Evolutionary conservation across 2,113 vertebrate genomes (phyloP), one percentile per base, ranked within the genome.

Genomic region (Dryoscopus gambensis): DNA sequence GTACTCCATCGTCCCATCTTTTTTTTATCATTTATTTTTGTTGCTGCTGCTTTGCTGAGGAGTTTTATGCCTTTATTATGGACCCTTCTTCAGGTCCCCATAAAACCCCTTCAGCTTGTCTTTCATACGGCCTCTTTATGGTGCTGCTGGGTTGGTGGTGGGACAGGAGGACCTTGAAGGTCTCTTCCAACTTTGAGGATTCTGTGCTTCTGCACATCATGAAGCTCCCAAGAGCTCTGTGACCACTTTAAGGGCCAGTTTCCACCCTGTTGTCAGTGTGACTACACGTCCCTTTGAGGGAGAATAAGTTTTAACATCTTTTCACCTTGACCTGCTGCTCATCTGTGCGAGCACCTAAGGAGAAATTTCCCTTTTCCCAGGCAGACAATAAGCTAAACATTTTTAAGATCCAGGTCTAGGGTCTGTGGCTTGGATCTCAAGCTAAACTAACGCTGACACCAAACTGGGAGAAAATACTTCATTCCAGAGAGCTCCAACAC

Each of bases 1-100:
- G 27, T 28, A 16, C 19, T 44, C 7, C 19, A 37, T n/a, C 3
- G 1, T 59, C 22, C 22, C 3, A 4, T 10, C 1, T 22, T 47
- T 39, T 37, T 39, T 30, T 31, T 14, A 17, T 24, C 16, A 18
- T 42, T 50, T 35, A 0, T 37, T 27, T 6, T 33, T 30, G 7
- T 31, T 74, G 17, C 13, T 44, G 22, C 16, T 70, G 23, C 17
- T 65, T 60, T 27, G 10, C 31, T 84, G 44, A 10, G 5, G 23
- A 53, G 20, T 30, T 89, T 73, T 30, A 37, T 65, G 22, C 33
- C 42, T 63, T 76, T 57, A n/a, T 28, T 28, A 57, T 13, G n/a
- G 37, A 52, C 6, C 11, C 11, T 76, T 62, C 12, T 57, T 83
- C 71, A 88, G 55, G 6, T 39, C 6, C 6, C 9, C 40, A 14